Evolutionary conservation across 2,888 invertebrate species (phyloP), one percentile per base, ranked within the genome.

Genomic region (Drosophila mimetica): DNA sequence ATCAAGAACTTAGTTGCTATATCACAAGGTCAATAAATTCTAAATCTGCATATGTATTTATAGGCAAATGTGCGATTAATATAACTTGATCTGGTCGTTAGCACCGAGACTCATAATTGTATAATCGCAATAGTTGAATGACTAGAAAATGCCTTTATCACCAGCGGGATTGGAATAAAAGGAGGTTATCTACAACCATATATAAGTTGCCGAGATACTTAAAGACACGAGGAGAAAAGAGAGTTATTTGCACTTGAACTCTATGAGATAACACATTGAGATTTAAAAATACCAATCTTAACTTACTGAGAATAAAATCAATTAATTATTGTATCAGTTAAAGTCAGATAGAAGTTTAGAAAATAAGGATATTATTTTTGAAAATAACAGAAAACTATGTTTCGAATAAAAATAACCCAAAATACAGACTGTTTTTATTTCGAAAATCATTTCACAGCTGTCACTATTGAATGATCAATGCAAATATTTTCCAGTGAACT

Each of bases 141-240:
- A 64, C 51, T 51, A 65, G 41, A 64, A 64, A 50, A 64, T 50
- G 28, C n/a, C 20, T 48, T 48, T 64, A 64, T 42, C 65, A 64
- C n/a, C 13, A 11, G 22, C 11, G 51, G 42, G 20, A n/a, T 36
- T 5, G 1, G n/a, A 28, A 30, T 30, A 7, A 41, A 65, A 36
- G 25, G 28, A 36, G 63, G 42, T 34, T 42, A 65, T 30, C 34
- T 64, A 22, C 6, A 16, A 13, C 11, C 48, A 42, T 25, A 41
- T 25, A 39, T 14, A n/a, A 41, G 32, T 30, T 16, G 25, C 13
- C 13, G 4, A 28, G 13, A 36, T 2, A 14, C 6, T 0, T 1
- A 25, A 16, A 2, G 16, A 9, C 5, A 7, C n/a, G 14, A 1
- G 32, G 8, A 22, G n/a, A 8, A 37, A 16, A 37, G 18, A 34